phyloP scores from a whole-genome alignment of 2,113 vertebrate species.

The Phocoena phocoena region DNA sequence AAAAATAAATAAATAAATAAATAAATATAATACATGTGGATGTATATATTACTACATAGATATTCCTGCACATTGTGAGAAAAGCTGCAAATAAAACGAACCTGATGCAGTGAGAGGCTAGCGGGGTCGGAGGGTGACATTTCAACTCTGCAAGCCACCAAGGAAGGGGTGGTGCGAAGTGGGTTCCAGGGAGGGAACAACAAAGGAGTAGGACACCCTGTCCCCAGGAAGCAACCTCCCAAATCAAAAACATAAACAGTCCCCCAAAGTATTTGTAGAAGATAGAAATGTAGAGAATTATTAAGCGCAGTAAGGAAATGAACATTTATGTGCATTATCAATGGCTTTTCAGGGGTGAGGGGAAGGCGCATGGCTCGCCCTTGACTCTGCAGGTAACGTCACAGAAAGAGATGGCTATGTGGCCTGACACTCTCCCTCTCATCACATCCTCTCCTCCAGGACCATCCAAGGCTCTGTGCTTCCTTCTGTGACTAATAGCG shows the following conservation, averaged over 20 bases:
- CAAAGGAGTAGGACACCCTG: not conserved
- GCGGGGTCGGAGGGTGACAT: fast-evolving
- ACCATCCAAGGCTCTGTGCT: not conserved
- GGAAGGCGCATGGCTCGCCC: not conserved
- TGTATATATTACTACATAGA: not conserved
- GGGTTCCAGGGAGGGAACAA: not conserved
- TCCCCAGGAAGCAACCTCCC: not conserved
- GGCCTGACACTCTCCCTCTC: not conserved
- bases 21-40: not conserved
- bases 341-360: not conserved
- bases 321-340: not conserved
- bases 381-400: not conserved
- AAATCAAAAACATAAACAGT: not conserved
- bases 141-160: not conserved
- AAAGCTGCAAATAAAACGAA: not conserved
- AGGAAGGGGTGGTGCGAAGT: not conserved
- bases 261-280: not conserved
- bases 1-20: no score
- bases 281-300: not conserved
- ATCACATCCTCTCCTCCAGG: not conserved
- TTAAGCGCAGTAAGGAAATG: not conserved
- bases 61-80: not conserved
- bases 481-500: not conserved
- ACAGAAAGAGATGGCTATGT: not conserved
- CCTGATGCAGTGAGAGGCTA: not conserved